A percentile compares a stretch with the other conserved stretches of the same genome.
Evolutionary conservation across 2,797 vertebrate species (phyloP).

Genomic region (Alfaro cultratus): DNA sequence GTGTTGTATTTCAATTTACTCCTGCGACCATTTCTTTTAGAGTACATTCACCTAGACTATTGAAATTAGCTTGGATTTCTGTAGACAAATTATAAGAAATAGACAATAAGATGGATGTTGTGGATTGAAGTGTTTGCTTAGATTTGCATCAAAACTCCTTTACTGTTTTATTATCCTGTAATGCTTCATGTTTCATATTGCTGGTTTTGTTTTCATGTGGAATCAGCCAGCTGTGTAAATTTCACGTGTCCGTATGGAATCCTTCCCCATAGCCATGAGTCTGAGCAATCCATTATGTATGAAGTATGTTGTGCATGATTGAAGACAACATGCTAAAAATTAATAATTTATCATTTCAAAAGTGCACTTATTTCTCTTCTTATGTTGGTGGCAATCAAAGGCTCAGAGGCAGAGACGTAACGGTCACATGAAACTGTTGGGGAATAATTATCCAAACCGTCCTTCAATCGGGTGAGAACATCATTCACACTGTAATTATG

Average conservation of each 20-base stretch:
- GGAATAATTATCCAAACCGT: conserved; percentile 37
- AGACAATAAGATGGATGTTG: conserved; percentile 1
- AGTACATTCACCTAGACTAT: not conserved
- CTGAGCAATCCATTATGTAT: conserved; percentile 49
- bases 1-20: conserved; percentile 20
- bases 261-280: conserved; percentile 40
- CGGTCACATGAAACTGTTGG: conserved; percentile 36
- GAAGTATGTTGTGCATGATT: conserved; percentile 27
- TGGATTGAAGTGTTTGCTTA: not conserved
- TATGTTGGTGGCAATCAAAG: conserved; percentile 11
- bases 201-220: conserved; percentile 35
- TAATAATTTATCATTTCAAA: conserved; percentile 9
- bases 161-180: conserved; percentile 15
- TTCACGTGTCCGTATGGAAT: conserved; percentile 49
- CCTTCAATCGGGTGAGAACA: conserved; percentile 32
- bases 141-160: conserved; percentile 31
- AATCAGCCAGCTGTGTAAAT: conserved; percentile 53
- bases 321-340: conserved; percentile 43
- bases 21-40: not conserved
- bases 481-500: conserved; percentile 37
- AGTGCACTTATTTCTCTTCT: conserved; percentile 18
- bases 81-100: not conserved
- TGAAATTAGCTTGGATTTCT: not conserved
- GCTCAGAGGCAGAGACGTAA: conserved; percentile 31
- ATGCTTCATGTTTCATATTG: conserved; percentile 40